Evolutionary conservation across 64 coral and sea anemone genomes (phyloP).

Genomic region (Stylophora pistillata): DNA sequence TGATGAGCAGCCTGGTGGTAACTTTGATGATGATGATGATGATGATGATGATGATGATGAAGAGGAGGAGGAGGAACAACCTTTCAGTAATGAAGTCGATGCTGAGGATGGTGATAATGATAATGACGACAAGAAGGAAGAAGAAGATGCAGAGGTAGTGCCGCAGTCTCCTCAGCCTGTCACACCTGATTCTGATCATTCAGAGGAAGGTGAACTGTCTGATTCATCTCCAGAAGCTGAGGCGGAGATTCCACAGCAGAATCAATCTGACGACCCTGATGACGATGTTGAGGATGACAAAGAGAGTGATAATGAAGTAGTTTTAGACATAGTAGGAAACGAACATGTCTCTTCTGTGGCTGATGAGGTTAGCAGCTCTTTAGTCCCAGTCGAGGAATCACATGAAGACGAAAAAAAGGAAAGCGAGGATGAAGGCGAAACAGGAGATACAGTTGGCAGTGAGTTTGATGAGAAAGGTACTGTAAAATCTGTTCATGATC

Average conservation of each 20-base stretch:
- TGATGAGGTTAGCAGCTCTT: neutral
- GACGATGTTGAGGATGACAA: neutral
- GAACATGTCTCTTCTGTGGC: neutral
- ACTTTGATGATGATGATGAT: neutral
- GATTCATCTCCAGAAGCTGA: constrained; percentile 10
- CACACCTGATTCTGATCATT: neutral
- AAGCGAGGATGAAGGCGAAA: neutral
- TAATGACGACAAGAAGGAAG: neutral
- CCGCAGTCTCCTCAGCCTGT: neutral
- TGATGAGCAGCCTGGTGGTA: neutral
- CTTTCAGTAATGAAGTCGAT: neutral
- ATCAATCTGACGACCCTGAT: constrained; percentile 15
- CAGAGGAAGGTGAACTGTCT: constrained; percentile 23
- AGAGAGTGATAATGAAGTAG: constrained; percentile 8
- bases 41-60: neutral
- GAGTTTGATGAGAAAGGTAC: neutral
- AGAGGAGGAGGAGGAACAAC: neutral
- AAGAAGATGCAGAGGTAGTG: neutral
- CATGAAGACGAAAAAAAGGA: neutral
- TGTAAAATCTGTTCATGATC: neutral
- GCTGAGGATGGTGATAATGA: neutral
- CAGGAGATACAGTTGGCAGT: neutral
- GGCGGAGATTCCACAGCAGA: neutral
- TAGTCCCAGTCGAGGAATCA: neutral
- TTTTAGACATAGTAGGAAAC: neutral